These are phyloP conservation scores for Varroa destructor DNA, from an alignment of 1,140 invertebrate genomes.

Conservation along the genomic window DNA sequence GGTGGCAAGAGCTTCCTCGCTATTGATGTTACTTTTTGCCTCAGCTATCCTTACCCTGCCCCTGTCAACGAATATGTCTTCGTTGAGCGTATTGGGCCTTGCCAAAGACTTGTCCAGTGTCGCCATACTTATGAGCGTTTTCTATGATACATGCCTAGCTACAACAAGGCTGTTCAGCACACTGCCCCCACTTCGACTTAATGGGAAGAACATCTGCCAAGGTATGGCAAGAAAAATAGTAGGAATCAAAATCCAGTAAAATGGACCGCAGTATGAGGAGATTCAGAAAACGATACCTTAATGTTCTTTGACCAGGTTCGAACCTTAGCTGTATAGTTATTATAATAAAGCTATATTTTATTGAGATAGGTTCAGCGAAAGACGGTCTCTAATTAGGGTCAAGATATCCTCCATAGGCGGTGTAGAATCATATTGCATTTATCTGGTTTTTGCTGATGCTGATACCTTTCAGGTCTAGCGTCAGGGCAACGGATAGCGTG, in stretches of 20 bases:
- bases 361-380: no score
- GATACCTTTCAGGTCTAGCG: not conserved
- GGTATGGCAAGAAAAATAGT: not conserved
- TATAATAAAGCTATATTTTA: no score
- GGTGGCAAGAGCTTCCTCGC: not conserved
- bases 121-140: constrained; percentile 20
- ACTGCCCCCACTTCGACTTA: constrained; percentile 10
- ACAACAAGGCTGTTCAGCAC: constrained; percentile 18
- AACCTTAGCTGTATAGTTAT: no score
- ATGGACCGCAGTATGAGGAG: no score
- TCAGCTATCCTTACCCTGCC: not conserved
- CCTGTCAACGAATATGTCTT: not conserved
- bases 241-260: no score
- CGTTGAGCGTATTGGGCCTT: not conserved
- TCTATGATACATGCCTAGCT: constrained; percentile 16
- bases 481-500: not conserved
- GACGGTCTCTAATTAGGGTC: no score
- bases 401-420: no score
- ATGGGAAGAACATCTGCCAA: constrained; percentile 18
- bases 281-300: no score
- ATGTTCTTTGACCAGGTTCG: no score
- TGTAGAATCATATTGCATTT: no score
- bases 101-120: not conserved
- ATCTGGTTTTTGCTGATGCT: no score
- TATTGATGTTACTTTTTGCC: not conserved